phyloP scores from a whole-genome alignment of 2,888 invertebrate species.

The Celastrina argiolus region DNA sequence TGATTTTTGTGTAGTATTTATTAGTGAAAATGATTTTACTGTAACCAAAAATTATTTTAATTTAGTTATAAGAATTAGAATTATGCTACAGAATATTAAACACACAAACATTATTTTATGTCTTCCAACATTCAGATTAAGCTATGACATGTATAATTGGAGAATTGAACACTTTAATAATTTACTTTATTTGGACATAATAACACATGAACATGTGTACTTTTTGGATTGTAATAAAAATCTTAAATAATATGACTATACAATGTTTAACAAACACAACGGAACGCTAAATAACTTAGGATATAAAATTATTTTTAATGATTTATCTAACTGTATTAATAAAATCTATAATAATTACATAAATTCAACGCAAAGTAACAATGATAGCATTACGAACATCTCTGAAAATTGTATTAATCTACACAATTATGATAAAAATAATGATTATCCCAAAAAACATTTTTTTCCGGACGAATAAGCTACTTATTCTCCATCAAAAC shows the following conservation, averaged over 20 bases:
- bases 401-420: not conserved
- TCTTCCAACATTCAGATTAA: not conserved
- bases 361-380: not conserved
- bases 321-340: not conserved
- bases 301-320: not conserved
- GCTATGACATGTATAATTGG: not conserved
- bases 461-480: not conserved
- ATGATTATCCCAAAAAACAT: not conserved
- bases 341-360: not conserved
- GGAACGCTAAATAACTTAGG: not conserved
- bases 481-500: not conserved
- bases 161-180: not conserved
- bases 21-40: not conserved
- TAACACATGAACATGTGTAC: not conserved
- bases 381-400: not conserved
- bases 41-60: not conserved
- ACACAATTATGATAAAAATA: not conserved
- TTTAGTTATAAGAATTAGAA: not conserved
- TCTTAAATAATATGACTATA: not conserved
- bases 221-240: not conserved
- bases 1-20: not conserved
- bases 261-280: not conserved
- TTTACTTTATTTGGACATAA: not conserved
- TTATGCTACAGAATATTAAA: not conserved
- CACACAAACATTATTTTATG: not conserved